Evolutionary conservation across 1,140 invertebrate genomes (phyloP).

Genomic region (Limonius californicus): DNA sequence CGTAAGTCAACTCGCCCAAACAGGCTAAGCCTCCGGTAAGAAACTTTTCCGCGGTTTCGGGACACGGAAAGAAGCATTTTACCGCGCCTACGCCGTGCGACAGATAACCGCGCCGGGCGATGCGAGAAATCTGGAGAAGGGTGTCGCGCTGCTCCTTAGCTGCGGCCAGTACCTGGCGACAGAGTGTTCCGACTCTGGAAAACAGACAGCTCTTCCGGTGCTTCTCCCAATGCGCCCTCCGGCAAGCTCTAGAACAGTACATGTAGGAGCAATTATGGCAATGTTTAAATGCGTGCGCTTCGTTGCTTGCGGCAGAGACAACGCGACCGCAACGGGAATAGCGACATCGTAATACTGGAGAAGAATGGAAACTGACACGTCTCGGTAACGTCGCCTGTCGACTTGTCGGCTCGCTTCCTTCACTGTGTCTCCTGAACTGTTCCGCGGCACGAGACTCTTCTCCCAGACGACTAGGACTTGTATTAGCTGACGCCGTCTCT

Average conservation of each 20-base stretch:
- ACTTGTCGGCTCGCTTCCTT: slow-evolving; percentile 50
- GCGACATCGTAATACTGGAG: slow-evolving; percentile 63
- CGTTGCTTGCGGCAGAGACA: slow-evolving; percentile 54
- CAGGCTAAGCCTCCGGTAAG: slow-evolving; percentile 64
- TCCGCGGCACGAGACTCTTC: slow-evolving; percentile 43
- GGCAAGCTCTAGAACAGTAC: slow-evolving; percentile 79
- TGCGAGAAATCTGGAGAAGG: slow-evolving; percentile 70
- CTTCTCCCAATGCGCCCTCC: slow-evolving; percentile 84
- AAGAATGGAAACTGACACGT: slow-evolving; percentile 38
- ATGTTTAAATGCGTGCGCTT: slow-evolving; percentile 63
- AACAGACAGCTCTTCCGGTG: slow-evolving; percentile 87
- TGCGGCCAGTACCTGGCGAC: slow-evolving; percentile 81
- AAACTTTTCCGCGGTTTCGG: slow-evolving; percentile 78
- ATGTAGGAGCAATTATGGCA: slow-evolving; percentile 92
- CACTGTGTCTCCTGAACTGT: slow-evolving; percentile 50
- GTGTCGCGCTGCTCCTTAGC: slow-evolving; percentile 80
- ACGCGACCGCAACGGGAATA: slow-evolving; percentile 68
- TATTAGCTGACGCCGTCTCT: slow-evolving; percentile 49
- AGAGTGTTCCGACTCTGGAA: slow-evolving; percentile 80
- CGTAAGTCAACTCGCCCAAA: slow-evolving; percentile 72
- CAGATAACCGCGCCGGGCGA: slow-evolving; percentile 75
- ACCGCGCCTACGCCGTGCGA: slow-evolving; percentile 86
- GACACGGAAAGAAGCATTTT: slow-evolving; percentile 82
- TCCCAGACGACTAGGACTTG: slow-evolving; percentile 46
- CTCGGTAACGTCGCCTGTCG: slow-evolving; percentile 28